Evolutionary conservation across 2,113 vertebrate genomes (phyloP), one percentile per base, ranked within the genome.

Genomic region (Motacilla tschutschensis): DNA sequence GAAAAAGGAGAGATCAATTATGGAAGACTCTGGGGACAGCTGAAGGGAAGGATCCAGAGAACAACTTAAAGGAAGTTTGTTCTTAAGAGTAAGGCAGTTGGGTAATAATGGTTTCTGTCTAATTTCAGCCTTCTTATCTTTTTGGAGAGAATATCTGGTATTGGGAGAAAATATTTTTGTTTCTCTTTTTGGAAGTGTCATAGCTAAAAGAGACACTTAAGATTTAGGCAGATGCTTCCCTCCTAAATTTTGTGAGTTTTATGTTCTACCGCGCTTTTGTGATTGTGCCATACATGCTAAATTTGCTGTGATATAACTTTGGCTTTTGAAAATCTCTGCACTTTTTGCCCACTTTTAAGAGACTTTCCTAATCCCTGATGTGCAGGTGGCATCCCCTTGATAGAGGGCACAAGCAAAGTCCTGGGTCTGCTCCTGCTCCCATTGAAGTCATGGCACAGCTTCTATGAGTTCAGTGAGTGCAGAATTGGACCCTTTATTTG

Each of bases 401-500:
- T 93, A 94, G 83, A 91, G 83, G 92, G 88, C 83, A 90, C 86
- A 85, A 87, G 84, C 81, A 91, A 82, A 95, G 76, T 72, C 91
- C 82, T 87, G 92, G 94, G 89, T 93, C 92, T 95, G 87, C 90
- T 95, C 87, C 90, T 94, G 93, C 90, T 93, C 92, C 94, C 93
- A 94, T 74, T 94, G 92, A 91, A 93, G 92, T 94, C 88, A 93
- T 93, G 90, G 89, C 90, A 93, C 89, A 94, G 50, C 94, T 92
- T 75, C 81, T 95, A 77, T 95, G 92, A 94, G 92, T 95, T 93
- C 87, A 93, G 88, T 93, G 93, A 92, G 90, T 95, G 94, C 92
- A 94, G 94, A 95, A 93, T 91, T 93, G 84, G 90, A 91, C 94
- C 90, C 93, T 94, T 92, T 94, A 85, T 93, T 91, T 93, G 88